A percentile compares a stretch with the other conserved stretches of the same genome.
Evolutionary conservation across 2,888 invertebrate genomes (phyloP).

Genomic region (Agrochola litura): DNA sequence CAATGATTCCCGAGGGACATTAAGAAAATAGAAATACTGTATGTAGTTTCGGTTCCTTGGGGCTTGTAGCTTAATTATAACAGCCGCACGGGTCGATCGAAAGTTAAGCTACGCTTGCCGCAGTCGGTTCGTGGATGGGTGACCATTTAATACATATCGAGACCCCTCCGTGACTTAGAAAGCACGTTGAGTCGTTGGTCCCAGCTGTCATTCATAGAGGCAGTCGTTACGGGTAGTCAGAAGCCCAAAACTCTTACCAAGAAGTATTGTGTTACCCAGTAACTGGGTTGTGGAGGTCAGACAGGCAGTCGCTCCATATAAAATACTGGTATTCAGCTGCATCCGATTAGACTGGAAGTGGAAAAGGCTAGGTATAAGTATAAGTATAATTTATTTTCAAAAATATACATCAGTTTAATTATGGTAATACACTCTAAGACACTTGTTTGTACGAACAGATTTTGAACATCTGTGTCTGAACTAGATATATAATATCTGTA

Average conservation of each 20-base stretch:
- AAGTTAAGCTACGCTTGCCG: not conserved
- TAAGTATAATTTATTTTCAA: too few species aligned
- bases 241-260: not conserved
- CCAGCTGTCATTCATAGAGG: too few species aligned
- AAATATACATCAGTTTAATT: too few species aligned
- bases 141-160: not conserved
- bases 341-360: not conserved
- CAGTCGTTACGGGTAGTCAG: not conserved
- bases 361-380: too few species aligned
- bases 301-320: not conserved
- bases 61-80: too few species aligned
- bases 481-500: too few species aligned
- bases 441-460: too few species aligned
- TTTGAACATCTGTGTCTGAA: too few species aligned
- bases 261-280: not conserved
- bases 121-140: not conserved
- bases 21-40: too few species aligned
- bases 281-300: not conserved
- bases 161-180: not conserved
- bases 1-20: too few species aligned
- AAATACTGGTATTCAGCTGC: not conserved
- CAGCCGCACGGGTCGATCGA: not conserved
- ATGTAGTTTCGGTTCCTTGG: not conserved
- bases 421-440: too few species aligned
- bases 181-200: not conserved